These are phyloP conservation scores for Drosophila neonasuta DNA, from an alignment of 2,888 invertebrate species.

Conservation along the genomic window DNA sequence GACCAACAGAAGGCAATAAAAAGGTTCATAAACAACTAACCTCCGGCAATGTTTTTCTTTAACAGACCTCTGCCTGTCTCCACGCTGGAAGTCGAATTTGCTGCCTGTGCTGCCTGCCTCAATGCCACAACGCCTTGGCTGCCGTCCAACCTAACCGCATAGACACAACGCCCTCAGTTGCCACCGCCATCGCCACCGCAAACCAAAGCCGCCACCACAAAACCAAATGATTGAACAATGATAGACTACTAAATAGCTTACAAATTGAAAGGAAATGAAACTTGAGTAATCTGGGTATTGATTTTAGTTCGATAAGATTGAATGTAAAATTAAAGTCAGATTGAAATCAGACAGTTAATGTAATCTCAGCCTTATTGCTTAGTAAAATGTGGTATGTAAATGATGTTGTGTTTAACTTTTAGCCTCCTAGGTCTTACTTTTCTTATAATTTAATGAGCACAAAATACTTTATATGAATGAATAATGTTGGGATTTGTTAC, in stretches of 20 bases:
- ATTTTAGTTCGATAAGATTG: too few relatives aligned
- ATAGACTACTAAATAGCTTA: constrained; percentile 5
- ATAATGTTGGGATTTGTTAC: too few relatives aligned
- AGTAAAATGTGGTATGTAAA: too few relatives aligned
- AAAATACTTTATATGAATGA: too few relatives aligned
- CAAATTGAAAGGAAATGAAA: not conserved
- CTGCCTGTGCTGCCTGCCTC: constrained; percentile 8
- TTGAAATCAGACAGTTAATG: too few relatives aligned
- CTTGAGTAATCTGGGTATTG: too few relatives aligned
- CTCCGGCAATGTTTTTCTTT: constrained; percentile 59
- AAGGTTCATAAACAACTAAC: constrained; percentile 74
- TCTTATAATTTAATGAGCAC: too few relatives aligned
- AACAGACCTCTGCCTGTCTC: constrained; percentile 20
- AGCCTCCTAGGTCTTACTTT: too few relatives aligned
- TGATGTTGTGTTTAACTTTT: too few relatives aligned
- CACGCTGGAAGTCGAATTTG: constrained; percentile 11
- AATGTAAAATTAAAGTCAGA: too few relatives aligned
- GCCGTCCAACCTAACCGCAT: constrained; percentile 30
- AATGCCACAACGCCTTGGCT: constrained; percentile 1
- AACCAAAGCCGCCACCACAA: constrained; percentile 31
- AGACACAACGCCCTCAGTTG: constrained; percentile 48
- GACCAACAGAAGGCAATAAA: constrained; percentile 66
- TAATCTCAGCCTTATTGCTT: too few relatives aligned
- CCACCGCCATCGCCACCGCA: constrained; percentile 31
- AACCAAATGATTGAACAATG: constrained; percentile 18